phyloP scores from a whole-genome alignment of 2,888 invertebrate genomes.

The Leucozona laternaria region DNA sequence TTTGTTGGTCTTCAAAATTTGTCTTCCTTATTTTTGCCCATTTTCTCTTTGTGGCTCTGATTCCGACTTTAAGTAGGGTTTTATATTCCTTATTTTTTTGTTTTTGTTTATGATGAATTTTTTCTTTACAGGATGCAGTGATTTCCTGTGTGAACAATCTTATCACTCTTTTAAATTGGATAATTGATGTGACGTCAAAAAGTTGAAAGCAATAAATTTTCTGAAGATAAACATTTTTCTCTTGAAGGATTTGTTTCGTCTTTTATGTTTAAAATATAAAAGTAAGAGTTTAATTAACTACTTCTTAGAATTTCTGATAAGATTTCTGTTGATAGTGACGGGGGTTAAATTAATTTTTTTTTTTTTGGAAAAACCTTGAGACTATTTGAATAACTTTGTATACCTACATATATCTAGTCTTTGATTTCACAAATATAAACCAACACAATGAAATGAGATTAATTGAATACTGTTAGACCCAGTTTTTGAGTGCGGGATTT shows the following conservation, averaged over 20 bases:
- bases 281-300: constrained; percentile 30
- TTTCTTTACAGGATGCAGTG: constrained; percentile 46
- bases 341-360: not conserved
- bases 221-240: constrained; percentile 14
- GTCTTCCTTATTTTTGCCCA: constrained; percentile 7
- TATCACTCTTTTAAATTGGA: constrained; percentile 54
- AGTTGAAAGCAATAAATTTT: constrained; percentile 36
- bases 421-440: not conserved
- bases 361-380: not conserved
- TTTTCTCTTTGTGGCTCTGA: not conserved
- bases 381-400: not conserved
- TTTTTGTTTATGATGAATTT: constrained; percentile 22
- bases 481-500: too few relatives aligned
- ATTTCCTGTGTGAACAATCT: constrained; percentile 49
- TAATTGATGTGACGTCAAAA: constrained; percentile 62
- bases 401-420: too few relatives aligned
- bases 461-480: too few relatives aligned
- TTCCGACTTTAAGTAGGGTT: constrained; percentile 12
- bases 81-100: not conserved
- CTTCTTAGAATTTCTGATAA: constrained; percentile 45
- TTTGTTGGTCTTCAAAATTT: constrained; percentile 19
- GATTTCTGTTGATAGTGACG: not conserved
- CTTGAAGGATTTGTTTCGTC: constrained; percentile 19
- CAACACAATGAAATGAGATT: too few relatives aligned
- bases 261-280: constrained; percentile 20